Base-by-base conservation (phyloP, 2,888 invertebrate species). In the Nasonia oneida region DNA sequence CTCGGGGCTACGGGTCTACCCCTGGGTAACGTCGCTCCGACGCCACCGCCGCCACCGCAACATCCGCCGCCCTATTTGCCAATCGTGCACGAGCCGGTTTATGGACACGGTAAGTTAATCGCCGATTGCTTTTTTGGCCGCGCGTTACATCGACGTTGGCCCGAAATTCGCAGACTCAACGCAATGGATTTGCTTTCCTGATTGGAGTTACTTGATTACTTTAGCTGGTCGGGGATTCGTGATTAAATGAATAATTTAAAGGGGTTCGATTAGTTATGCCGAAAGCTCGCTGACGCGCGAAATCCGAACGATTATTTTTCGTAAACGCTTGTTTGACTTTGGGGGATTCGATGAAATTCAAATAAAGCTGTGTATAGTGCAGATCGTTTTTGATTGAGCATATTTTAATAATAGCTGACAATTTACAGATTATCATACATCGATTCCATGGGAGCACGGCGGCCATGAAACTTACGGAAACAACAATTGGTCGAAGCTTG, bases 21-120 rank as follows among this genome's bases (percentile, higher is more conserved):
- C 75, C 78, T 84, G 76, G 86, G 47, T 0, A 76, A 81, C 14
- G 10, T 12, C 64, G 18, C 29, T 29, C 6, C 14, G 67, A 15
- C 67, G 5, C 29, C 2, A 29, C 57, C 64, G 33, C 50, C 75
- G 10, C 82, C 64, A 8, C 83, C 77, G 47, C 75, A 37, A 10
- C 77, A 61, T 70, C 29, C 67, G 75, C 61, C 84, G 18, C 3
- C 50, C 80, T 85, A 88, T 77, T 87, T 87, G 33, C 23, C 83
- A 50, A 73, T 87, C 47, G 71, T 80, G 53, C 88, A 88, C 64
- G 89, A 89, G 70, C 80, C 89, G 18, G 61, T 86, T 23, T 88
- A 89, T 70, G 88, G 88, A 29, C 81, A 87, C n/a, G 89, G 89
- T 89, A 88, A 33, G 81, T 53, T 42, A 2, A 61, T 42, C 6